Conservation (phyloP, 2,113 vertebrate species). For the Coturnix japonica region DNA sequence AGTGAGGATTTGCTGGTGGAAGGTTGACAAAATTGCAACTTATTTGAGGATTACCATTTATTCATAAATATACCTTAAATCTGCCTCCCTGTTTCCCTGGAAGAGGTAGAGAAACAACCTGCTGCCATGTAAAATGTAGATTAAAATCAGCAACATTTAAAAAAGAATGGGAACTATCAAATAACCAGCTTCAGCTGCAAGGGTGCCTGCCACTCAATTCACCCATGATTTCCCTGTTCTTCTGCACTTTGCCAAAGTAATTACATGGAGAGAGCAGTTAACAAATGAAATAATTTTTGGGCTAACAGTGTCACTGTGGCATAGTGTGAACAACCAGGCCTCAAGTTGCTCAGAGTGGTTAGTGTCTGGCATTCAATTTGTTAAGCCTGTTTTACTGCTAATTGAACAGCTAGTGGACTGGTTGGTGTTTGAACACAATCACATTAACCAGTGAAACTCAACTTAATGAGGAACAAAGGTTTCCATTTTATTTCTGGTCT, state of each 20-base stretch:
- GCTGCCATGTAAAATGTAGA: background rate
- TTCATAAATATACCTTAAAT: background rate
- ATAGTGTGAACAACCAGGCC: background rate
- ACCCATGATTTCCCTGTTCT: background rate
- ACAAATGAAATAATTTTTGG: background rate
- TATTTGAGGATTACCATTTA: background rate
- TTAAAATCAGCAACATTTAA: background rate
- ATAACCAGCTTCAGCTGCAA: background rate
- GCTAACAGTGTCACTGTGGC: background rate
- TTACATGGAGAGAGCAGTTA: background rate
- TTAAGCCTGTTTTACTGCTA: background rate
- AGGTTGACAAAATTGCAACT: background rate
- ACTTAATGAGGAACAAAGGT: fast-evolving
- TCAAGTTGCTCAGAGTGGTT: background rate
- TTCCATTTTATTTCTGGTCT: background rate
- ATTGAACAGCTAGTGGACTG: background rate
- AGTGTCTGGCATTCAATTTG: background rate
- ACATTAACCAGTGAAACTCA: background rate
- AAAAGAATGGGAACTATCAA: background rate
- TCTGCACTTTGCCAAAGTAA: background rate
- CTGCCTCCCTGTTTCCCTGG: background rate
- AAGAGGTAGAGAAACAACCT: background rate
- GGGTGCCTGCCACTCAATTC: background rate
- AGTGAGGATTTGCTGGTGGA: background rate
- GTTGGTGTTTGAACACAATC: background rate